Base-by-base conservation (phyloP, 2,888 invertebrate genomes). In the Lochmaea capreae region DNA sequence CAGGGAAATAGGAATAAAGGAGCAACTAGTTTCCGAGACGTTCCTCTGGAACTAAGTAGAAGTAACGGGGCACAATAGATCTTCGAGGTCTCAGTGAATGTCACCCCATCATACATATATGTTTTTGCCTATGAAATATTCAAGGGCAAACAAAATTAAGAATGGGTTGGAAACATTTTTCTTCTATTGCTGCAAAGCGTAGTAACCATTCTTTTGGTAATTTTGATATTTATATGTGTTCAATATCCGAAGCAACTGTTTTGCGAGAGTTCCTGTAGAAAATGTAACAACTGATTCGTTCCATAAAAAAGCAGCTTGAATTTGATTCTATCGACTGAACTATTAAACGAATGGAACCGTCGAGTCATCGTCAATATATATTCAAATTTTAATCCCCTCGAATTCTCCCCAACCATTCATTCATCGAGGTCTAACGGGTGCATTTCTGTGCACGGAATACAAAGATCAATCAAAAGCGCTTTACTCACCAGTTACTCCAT, bases 321-420 rank as follows among this genome's bases (percentile, higher is more conserved):
- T 65, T 39, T 67, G 18, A 10, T 59, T 22, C 14, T 59, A 42
- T 76, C 73, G 71, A 66, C 75, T 49, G 71, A 65, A 65, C 74
- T 63, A 77, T 76, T 74, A 78, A 79, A 79, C 77, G 77, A 76
- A 78, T 54, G 82, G 81, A 81, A 81, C 78, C 79, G 80, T 72
- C 82, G 79, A 84, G 84, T 85, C 84, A 85, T 84, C 83, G 80
- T 82, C 83, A 85, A 85, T 85, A 85, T 85, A 85, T 85, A 85
- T 85, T 85, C 84, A 85, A 85, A 85, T 85, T 85, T 83, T 80
- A 83, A 83, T 84, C 83, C 84, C 82, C 83, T 81, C 72, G 78
- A 75, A 75, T 75, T 75, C 70, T 71, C 76, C 77, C 80, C 79
- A 77, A 75, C 78, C 68, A 63, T 63, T 26, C 62, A 59, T 59